phyloP scores from a whole-genome alignment of 2,113 vertebrate genomes.

The Nothobranchius furzeri region DNA sequence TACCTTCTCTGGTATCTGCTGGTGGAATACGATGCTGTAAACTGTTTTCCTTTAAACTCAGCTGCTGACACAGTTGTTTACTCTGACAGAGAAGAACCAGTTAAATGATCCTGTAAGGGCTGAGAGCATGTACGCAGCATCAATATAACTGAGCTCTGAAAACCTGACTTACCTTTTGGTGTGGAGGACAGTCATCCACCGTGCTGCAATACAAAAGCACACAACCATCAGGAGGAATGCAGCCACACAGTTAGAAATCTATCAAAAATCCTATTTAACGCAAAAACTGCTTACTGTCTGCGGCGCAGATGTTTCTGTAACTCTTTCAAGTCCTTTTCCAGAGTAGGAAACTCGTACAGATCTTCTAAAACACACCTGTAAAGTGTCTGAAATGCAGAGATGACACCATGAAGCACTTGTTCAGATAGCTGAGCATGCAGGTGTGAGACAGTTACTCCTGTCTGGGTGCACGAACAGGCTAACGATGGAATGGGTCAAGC shows the following conservation, averaged over 20 bases:
- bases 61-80: constrained; percentile 92
- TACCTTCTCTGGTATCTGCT: constrained; percentile 88
- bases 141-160: background rate
- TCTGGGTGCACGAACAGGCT: no score
- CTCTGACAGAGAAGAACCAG: constrained; percentile 76
- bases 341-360: constrained; percentile 91
- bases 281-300: constrained; percentile 87
- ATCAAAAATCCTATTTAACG: background rate
- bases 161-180: constrained; percentile 74
- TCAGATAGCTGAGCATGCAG: no score
- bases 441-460: no score
- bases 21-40: constrained; percentile 84
- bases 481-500: no score
- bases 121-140: background rate
- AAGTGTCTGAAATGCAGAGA: constrained; percentile 82
- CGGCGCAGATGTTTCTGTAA: constrained; percentile 96
- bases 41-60: constrained; percentile 95
- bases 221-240: constrained; percentile 6
- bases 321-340: constrained; percentile 97
- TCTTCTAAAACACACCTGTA: constrained; percentile 96
- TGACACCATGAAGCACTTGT: background rate
- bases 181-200: constrained; percentile 95
- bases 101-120: background rate
- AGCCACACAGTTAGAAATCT: background rate
- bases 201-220: constrained; percentile 79